Percentiles rank a stretch among this genome's conserved stretches.
phyloP scores from a whole-genome alignment of 2,888 invertebrate genomes.

The Polydesmus complanatus region DNA sequence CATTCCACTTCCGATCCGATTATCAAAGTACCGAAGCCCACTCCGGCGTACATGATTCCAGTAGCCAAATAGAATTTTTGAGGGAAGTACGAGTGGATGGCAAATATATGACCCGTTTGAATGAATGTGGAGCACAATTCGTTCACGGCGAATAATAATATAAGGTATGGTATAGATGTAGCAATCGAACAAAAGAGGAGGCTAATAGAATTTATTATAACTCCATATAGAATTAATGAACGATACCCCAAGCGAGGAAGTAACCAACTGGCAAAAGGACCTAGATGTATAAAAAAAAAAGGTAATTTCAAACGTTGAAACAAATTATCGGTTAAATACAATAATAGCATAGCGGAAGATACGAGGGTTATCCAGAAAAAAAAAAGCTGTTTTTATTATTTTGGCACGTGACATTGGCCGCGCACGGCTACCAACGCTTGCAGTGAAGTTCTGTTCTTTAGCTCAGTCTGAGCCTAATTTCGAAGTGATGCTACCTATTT shows the following conservation, averaged over 20 bases:
- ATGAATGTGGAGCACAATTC: not conserved
- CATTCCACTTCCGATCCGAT: constrained; percentile 8
- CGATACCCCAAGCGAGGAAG: constrained; percentile 2
- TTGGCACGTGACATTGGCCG: too few relatives aligned
- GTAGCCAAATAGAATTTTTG: not conserved
- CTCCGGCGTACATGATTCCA: constrained; percentile 1
- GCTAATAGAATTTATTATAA: not conserved
- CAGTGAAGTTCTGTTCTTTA: too few relatives aligned
- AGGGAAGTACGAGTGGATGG: not conserved
- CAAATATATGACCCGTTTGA: not conserved
- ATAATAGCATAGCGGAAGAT: too few relatives aligned
- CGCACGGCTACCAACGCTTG: too few relatives aligned
- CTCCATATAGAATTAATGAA: not conserved
- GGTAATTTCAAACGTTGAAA: too few relatives aligned
- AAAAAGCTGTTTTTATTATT: too few relatives aligned
- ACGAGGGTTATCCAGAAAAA: too few relatives aligned
- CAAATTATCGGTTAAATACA: too few relatives aligned
- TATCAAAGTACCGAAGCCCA: constrained; percentile 3
- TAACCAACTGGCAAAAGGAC: constrained; percentile 3
- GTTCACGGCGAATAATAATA: not conserved
- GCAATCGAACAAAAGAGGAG: not conserved
- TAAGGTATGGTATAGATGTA: constrained; percentile 4
- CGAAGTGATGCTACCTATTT: too few relatives aligned
- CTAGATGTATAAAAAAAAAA: not conserved
- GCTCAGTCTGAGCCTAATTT: too few relatives aligned